Percentiles rank a stretch among this genome's conserved stretches.
These are phyloP conservation scores for Cryptus viduatorius DNA, from an alignment of 2,888 invertebrate genomes.

Conservation along the genomic window DNA sequence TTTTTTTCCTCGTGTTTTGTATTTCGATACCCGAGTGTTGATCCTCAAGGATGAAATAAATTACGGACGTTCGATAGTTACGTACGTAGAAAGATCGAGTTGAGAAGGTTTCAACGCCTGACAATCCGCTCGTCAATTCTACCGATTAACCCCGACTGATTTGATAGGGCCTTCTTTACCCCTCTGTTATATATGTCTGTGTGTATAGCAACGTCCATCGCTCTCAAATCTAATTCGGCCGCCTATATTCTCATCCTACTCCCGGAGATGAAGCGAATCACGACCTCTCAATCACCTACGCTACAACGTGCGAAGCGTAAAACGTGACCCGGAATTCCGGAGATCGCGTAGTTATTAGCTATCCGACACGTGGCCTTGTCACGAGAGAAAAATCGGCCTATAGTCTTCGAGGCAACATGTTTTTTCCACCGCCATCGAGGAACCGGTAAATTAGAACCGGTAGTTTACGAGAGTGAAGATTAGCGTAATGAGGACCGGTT, in stretches of 20 bases:
- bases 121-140: slow-evolving; percentile 69
- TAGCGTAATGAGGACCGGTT: background rate
- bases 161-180: slow-evolving; percentile 44
- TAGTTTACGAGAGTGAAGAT: background rate
- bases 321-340: slow-evolving; percentile 65
- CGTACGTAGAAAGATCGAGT: slow-evolving; percentile 46
- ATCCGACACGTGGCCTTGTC: slow-evolving; percentile 36
- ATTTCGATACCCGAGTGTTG: no score
- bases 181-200: background rate
- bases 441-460: background rate
- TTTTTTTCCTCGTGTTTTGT: no score
- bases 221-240: slow-evolving; percentile 50
- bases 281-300: slow-evolving; percentile 45
- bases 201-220: slow-evolving; percentile 23
- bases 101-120: slow-evolving; percentile 57
- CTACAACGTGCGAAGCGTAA: slow-evolving; percentile 3
- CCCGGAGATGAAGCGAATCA: slow-evolving; percentile 43
- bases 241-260: slow-evolving; percentile 39
- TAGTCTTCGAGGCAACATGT: background rate
- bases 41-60: background rate
- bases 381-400: slow-evolving; percentile 5
- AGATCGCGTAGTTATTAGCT: slow-evolving; percentile 24
- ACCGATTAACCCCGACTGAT: slow-evolving; percentile 67
- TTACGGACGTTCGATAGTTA: slow-evolving; percentile 11
- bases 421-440: background rate